phyloP scores from a whole-genome alignment of 2,113 vertebrate genomes.

The Nothocercus nigrocapillus region DNA sequence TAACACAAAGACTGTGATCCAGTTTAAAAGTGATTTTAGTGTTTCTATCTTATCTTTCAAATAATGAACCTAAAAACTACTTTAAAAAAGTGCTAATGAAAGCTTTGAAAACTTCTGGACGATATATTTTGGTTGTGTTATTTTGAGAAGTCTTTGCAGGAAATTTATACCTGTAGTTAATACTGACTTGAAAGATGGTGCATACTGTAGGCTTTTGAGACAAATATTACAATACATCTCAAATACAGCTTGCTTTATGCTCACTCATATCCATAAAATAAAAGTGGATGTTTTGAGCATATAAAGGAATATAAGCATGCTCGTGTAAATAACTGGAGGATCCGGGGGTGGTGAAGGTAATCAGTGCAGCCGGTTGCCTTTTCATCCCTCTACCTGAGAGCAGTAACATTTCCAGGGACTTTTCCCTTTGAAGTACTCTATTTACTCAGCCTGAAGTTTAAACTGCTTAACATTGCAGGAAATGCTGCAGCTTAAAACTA shows the following conservation, averaged over 20 bases:
- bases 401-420: not conserved
- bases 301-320: not conserved
- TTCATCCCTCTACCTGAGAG: not conserved
- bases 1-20: not conserved
- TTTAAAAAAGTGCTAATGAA: not conserved
- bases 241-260: not conserved
- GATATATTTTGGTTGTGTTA: not conserved
- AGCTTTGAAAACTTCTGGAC: not conserved
- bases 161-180: not conserved
- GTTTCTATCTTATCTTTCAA: not conserved
- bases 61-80: not conserved
- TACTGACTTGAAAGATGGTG: not conserved
- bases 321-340: not conserved
- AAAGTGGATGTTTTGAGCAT: not conserved
- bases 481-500: conserved; percentile 50
- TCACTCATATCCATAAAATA: not conserved
- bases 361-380: not conserved
- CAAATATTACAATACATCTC: not conserved
- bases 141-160: not conserved
- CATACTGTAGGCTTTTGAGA: not conserved
- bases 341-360: not conserved
- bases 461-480: conserved; percentile 44
- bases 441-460: not conserved
- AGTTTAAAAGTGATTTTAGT: not conserved
- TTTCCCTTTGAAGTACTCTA: not conserved